Evolutionary conservation across 2,797 vertebrate genomes (phyloP).

Genomic region (Phrynocephalus vlangalii): DNA sequence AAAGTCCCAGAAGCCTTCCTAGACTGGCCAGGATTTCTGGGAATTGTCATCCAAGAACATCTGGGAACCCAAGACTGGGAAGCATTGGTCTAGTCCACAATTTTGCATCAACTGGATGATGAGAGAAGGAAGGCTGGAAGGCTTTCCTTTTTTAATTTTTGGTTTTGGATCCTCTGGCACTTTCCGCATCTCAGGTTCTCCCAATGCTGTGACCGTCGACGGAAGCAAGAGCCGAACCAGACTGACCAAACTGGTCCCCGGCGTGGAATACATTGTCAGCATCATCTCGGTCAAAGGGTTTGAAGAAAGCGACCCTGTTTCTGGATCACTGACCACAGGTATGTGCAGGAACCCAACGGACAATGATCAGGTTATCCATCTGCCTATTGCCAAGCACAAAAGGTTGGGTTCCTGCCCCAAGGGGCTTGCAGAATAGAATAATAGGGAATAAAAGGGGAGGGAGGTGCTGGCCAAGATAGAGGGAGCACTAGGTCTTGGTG

Average conservation of each 20-base stretch:
- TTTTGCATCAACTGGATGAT: no score
- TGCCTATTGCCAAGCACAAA: background rate
- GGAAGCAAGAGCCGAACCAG: constrained; percentile 83
- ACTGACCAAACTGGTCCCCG: constrained; percentile 87
- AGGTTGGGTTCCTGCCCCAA: background rate
- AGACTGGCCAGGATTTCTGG: no score
- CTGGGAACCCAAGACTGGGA: no score
- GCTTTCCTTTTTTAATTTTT: no score
- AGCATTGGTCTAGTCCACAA: no score
- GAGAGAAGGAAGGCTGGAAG: no score
- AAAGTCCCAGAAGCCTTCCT: no score
- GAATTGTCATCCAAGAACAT: no score
- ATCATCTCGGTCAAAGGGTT: constrained; percentile 88
- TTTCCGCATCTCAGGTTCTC: constrained; percentile 76
- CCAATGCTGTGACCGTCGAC: constrained; percentile 82
- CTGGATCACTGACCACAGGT: constrained; percentile 91
- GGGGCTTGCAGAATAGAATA: background rate
- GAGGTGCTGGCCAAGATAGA: background rate
- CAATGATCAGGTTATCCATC: fast-evolving
- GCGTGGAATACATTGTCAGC: constrained; percentile 87
- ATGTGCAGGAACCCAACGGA: background rate
- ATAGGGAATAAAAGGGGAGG: background rate
- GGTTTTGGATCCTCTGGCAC: no score
- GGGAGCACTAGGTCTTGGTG: background rate
- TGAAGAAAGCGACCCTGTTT: constrained; percentile 90